Conservation (phyloP, 1,140 invertebrate genomes). For the Drosophila aff. region DNA sequence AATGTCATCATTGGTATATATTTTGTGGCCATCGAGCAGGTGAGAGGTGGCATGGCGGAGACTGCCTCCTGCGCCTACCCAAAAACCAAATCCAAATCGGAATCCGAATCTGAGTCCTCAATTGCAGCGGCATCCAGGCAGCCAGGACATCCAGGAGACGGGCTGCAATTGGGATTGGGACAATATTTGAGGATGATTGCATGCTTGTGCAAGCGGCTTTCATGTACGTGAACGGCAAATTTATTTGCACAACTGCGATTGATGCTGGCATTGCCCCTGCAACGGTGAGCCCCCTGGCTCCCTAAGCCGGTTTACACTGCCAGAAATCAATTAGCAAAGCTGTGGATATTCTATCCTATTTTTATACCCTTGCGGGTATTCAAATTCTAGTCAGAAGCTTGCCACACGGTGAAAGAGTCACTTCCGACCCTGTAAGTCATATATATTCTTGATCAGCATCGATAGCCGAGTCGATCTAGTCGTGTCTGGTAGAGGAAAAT, state of each 20-base stretch:
- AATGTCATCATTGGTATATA: constrained; percentile 59
- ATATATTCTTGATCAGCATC: no score
- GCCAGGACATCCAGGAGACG: constrained; percentile 16
- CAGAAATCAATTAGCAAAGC: neutral
- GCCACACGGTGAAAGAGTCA: no score
- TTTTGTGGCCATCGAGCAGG: constrained; percentile 26
- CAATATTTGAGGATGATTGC: constrained; percentile 82
- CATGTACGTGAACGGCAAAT: constrained; percentile 80
- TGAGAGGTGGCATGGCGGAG: neutral
- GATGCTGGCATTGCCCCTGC: constrained; percentile 46
- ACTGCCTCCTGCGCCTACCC: constrained; percentile 2
- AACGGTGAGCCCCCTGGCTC: neutral
- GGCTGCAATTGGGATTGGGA: constrained; percentile 56
- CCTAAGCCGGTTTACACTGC: neutral
- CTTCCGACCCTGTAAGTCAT: no score
- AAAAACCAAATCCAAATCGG: neutral
- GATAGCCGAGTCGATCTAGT: no score
- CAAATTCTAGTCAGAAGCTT: neutral
- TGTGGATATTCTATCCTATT: no score
- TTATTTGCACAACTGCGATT: constrained; percentile 79
- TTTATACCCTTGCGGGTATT: neutral
- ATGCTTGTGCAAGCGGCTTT: constrained; percentile 79
- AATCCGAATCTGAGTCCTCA: constrained; percentile 7
- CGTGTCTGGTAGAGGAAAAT: no score
- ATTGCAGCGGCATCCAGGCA: constrained; percentile 1